These are phyloP conservation scores for Tetramorium bicarinatum DNA, from an alignment of 2,888 invertebrate genomes.

Conservation along the genomic window DNA sequence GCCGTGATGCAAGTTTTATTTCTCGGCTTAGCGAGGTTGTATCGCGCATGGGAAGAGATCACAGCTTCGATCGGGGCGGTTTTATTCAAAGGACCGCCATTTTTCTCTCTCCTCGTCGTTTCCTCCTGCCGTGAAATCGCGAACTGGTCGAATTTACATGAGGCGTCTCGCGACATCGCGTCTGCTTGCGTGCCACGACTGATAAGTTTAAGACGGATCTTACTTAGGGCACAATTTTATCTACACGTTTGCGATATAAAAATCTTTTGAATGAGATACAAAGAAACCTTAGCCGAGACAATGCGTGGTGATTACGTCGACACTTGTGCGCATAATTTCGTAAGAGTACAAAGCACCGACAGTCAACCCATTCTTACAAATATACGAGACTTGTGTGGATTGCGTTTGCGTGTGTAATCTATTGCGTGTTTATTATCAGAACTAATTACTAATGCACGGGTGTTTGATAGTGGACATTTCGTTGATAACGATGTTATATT, in stretches of 20 bases:
- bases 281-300: background rate
- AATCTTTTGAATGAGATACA: background rate
- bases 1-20: constrained; percentile 75
- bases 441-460: constrained; percentile 14
- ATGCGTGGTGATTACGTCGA: background rate
- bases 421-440: constrained; percentile 32
- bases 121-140: constrained; percentile 47
- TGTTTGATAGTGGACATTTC: constrained; percentile 4
- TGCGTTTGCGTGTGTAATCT: constrained; percentile 21
- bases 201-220: constrained; percentile 76
- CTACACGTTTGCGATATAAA: constrained; percentile 40
- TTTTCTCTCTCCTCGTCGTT: constrained; percentile 55
- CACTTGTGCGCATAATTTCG: background rate
- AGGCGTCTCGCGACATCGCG: constrained; percentile 65
- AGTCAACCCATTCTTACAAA: background rate
- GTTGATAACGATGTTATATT: background rate
- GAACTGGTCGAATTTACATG: constrained; percentile 76
- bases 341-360: background rate
- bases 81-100: constrained; percentile 64
- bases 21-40: constrained; percentile 73
- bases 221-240: constrained; percentile 62
- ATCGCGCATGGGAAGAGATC: constrained; percentile 59
- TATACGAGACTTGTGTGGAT: constrained; percentile 1
- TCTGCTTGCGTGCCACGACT: constrained; percentile 79
- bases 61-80: constrained; percentile 64